Conservation (phyloP, 2,113 vertebrate species). For the Gnathonemus echidnorhynchus region DNA sequence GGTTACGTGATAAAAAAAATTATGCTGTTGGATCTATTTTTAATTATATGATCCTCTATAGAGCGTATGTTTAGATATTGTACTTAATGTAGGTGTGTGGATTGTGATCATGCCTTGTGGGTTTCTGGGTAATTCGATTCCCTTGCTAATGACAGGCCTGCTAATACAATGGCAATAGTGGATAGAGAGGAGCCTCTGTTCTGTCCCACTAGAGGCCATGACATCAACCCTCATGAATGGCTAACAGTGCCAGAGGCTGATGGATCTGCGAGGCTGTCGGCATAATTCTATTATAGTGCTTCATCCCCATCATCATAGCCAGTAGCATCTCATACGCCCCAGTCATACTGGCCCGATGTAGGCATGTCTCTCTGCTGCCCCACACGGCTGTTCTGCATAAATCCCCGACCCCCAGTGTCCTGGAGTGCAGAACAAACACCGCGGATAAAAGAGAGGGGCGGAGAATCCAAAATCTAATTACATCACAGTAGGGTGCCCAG, state of each 20-base stretch:
- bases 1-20: not conserved
- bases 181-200: constrained; percentile 58
- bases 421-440: constrained; percentile 49
- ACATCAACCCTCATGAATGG: constrained; percentile 49
- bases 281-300: constrained; percentile 62
- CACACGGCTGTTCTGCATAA: constrained; percentile 38
- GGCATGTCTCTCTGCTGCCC: constrained; percentile 46
- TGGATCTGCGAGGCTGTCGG: constrained; percentile 54
- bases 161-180: constrained; percentile 65
- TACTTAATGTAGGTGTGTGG: no score
- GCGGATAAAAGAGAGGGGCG: constrained; percentile 45
- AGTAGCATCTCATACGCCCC: constrained; percentile 40
- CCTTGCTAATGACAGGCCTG: constrained; percentile 56
- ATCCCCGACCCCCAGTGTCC: constrained; percentile 29
- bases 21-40: not conserved
- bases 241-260: constrained; percentile 41
- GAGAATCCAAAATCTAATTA: constrained; percentile 40
- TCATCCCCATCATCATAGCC: constrained; percentile 41
- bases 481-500: constrained; percentile 28
- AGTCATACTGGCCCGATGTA: constrained; percentile 58
- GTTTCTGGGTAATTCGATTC: constrained; percentile 53
- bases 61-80: not conserved
- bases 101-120: constrained; percentile 39
- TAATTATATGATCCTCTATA: not conserved
- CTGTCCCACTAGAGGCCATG: constrained; percentile 54